Conservation (phyloP, 2,113 vertebrate species). For the Cebidichthys violaceus region DNA sequence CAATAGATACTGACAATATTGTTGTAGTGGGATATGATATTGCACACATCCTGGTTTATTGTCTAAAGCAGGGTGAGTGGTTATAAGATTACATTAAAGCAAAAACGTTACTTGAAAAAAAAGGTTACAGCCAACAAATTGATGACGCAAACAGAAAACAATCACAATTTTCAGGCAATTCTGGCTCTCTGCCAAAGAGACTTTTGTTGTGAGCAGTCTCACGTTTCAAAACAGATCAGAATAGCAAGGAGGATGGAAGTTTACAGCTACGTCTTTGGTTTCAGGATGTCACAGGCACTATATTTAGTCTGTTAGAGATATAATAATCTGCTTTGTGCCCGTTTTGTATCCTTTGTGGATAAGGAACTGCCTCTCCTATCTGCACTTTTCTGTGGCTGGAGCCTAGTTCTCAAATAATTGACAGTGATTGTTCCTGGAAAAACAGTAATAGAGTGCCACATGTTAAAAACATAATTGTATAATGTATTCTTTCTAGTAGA, state of each 20-base stretch:
- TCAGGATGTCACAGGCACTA: constrained; percentile 70
- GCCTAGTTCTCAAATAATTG: constrained; percentile 2
- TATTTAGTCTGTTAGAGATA: constrained; percentile 67
- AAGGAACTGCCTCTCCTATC: constrained; percentile 16
- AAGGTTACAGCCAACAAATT: neutral
- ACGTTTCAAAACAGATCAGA: constrained; percentile 70
- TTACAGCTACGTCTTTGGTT: constrained; percentile 68
- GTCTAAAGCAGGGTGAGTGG: neutral
- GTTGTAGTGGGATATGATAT: neutral
- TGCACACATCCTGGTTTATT: neutral
- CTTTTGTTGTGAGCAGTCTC: constrained; percentile 71
- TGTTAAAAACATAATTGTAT: constrained; percentile 14
- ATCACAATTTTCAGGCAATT: constrained; percentile 17
- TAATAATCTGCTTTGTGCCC: constrained; percentile 42
- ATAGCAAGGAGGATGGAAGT: constrained; percentile 65
- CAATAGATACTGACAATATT: neutral
- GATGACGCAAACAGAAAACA: neutral
- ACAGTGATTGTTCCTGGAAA: constrained; percentile 13
- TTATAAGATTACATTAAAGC: neutral
- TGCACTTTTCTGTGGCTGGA: neutral
- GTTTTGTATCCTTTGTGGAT: constrained; percentile 49
- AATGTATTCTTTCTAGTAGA: constrained; percentile 17
- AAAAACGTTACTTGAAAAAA: neutral
- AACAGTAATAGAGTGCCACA: neutral
- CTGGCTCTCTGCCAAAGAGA: constrained; percentile 46